phyloP scores from a whole-genome alignment of 2,888 invertebrate genomes.

The Hydriomena furcata region DNA sequence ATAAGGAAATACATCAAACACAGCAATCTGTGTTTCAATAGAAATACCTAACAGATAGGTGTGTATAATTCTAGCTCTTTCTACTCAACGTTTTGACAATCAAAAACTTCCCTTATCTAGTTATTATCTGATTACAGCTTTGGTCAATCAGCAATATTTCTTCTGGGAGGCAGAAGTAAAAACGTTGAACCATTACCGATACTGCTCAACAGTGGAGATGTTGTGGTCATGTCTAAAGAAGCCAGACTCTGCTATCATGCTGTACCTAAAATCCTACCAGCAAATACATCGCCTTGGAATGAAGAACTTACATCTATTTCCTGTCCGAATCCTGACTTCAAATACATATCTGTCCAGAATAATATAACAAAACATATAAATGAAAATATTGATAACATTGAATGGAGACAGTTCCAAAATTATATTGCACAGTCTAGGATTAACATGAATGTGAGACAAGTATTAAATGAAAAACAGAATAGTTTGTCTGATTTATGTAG shows the following conservation, averaged over 20 bases:
- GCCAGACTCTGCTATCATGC: slow-evolving; percentile 96
- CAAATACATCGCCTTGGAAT: slow-evolving; percentile 77
- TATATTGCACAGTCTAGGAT: slow-evolving; percentile 91
- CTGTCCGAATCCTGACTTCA: slow-evolving; percentile 38
- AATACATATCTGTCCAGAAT: slow-evolving; percentile 49
- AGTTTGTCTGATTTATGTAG: slow-evolving; percentile 51
- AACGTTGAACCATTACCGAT: slow-evolving; percentile 87
- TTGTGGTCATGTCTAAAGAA: slow-evolving; percentile 94
- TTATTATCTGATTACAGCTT: slow-evolving; percentile 86
- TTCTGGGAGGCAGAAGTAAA: slow-evolving; percentile 92
- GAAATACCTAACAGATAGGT: too few species aligned
- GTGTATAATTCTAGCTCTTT: too few species aligned
- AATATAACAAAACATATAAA: slow-evolving; percentile 45
- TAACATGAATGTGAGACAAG: slow-evolving; percentile 97
- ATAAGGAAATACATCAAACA: too few species aligned
- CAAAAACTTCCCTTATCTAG: slow-evolving; percentile 6
- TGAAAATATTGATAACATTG: slow-evolving; percentile 46
- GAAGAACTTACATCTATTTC: slow-evolving; percentile 30
- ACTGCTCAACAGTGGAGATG: slow-evolving; percentile 93
- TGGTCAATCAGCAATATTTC: slow-evolving; percentile 96
- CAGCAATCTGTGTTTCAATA: too few species aligned
- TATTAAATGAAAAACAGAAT: slow-evolving; percentile 85
- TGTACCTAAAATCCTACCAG: slow-evolving; percentile 91
- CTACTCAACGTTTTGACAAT: too few species aligned
- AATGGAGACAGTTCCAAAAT: slow-evolving; percentile 81